Percentiles rank a stretch among this genome's conserved stretches.
phyloP scores from a whole-genome alignment of 2,888 invertebrate species.

The Anoplius nigerrimus region DNA sequence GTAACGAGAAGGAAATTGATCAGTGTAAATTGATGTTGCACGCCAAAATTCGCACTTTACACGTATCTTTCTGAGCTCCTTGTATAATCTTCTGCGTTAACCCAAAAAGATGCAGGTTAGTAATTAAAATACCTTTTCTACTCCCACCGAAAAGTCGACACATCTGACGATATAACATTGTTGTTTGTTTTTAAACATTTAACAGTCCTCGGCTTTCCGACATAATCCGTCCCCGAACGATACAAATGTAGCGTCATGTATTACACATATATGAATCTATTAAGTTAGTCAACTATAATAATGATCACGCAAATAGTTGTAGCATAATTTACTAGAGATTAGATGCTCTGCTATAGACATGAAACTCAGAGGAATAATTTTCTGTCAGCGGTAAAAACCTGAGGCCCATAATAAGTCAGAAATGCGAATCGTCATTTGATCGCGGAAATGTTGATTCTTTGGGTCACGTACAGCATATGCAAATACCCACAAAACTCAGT shows the following conservation, averaged over 20 bases:
- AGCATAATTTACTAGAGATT: conserved; percentile 54
- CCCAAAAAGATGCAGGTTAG: conserved; percentile 2
- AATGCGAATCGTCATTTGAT: conserved; percentile 18
- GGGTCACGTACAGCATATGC: conserved; percentile 46
- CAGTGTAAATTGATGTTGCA: conserved; percentile 13
- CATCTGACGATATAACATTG: conserved; percentile 35
- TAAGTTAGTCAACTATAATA: conserved; percentile 55
- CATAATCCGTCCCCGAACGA: conserved; percentile 65
- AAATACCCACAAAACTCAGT: conserved; percentile 37
- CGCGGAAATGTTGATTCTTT: conserved; percentile 34
- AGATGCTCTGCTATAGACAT: conserved; percentile 43
- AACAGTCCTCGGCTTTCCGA: conserved; percentile 60
- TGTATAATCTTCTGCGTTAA: conserved; percentile 31
- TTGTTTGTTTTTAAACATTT: conserved; percentile 48
- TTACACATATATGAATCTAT: conserved; percentile 53
- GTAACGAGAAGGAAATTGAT: neutral
- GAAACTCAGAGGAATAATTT: conserved; percentile 31
- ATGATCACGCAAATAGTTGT: conserved; percentile 58
- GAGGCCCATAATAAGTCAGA: conserved; percentile 20
- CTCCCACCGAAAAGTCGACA: conserved; percentile 33
- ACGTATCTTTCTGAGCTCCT: conserved; percentile 32
- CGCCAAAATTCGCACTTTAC: conserved; percentile 23
- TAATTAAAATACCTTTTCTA: conserved; percentile 41
- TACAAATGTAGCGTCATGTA: conserved; percentile 58
- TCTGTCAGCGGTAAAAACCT: conserved; percentile 26